Percentiles rank a stretch among this genome's conserved stretches.
These are phyloP conservation scores for Periophthalmodon schlosseri DNA, from an alignment of 2,113 vertebrate species.

Conservation along the genomic window DNA sequence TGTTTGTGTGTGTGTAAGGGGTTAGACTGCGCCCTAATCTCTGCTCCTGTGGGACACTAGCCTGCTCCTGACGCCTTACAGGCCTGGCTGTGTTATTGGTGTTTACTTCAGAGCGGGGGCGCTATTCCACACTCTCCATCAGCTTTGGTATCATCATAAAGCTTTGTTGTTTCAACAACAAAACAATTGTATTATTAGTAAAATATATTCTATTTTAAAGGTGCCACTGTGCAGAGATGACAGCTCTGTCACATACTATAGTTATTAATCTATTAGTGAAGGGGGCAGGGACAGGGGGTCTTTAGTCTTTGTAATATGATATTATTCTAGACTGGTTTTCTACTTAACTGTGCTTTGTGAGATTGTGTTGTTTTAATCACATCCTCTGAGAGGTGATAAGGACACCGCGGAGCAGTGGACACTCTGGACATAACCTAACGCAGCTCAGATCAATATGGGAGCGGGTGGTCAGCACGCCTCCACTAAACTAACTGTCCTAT, in stretches of 20 bases:
- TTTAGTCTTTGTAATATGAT: conserved; percentile 70
- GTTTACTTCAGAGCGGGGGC: conserved; percentile 62
- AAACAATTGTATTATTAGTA: conserved; percentile 71
- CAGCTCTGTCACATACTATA: conserved; percentile 68
- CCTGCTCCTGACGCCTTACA: conserved; percentile 57
- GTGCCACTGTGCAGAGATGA: conserved; percentile 73
- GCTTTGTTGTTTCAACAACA: conserved; percentile 67
- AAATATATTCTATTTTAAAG: conserved; percentile 67
- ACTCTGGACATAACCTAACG: conserved; percentile 46
- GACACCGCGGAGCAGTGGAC: conserved; percentile 32
- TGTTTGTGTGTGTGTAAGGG: conserved; percentile 34
- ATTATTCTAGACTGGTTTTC: conserved; percentile 70
- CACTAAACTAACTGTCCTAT: conserved; percentile 10
- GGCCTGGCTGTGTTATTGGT: conserved; percentile 49
- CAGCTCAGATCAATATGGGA: conserved; percentile 37
- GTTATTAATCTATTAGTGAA: conserved; percentile 60
- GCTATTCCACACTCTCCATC: conserved; percentile 60
- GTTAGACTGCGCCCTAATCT: conserved; percentile 64
- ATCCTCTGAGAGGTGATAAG: conserved; percentile 44
- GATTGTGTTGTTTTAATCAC: conserved; percentile 65
- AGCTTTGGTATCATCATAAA: conserved; percentile 54
- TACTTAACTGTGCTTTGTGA: conserved; percentile 70
- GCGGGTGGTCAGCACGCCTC: conserved; percentile 36
- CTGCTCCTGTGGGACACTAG: conserved; percentile 37
- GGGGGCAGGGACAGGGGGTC: conserved; percentile 40